phyloP scores from a whole-genome alignment of 2,888 invertebrate species.

The Leptopterna dolabrata region DNA sequence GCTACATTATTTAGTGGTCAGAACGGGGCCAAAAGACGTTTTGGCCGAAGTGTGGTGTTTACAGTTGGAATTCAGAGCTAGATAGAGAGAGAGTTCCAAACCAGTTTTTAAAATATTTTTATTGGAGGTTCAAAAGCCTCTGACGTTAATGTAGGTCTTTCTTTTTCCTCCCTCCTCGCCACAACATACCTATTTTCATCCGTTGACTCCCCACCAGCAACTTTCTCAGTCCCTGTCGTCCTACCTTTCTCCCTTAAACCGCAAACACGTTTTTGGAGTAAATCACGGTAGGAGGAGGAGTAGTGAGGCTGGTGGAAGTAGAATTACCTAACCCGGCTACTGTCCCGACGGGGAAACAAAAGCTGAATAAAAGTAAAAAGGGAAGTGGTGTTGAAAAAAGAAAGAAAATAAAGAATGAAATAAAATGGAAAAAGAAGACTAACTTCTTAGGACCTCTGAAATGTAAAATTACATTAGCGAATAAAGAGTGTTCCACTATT shows the following conservation, averaged over 20 bases:
- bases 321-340: slow-evolving; percentile 25
- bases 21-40: neutral
- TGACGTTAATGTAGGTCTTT: slow-evolving; percentile 49
- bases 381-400: neutral
- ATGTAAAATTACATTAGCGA: neutral
- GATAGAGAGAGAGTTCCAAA: slow-evolving; percentile 19
- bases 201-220: neutral
- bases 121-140: slow-evolving; percentile 27
- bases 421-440: neutral
- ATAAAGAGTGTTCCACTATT: neutral
- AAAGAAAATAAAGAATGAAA: no score
- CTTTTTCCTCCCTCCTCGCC: slow-evolving; percentile 29
- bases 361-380: neutral
- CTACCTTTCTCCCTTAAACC: slow-evolving; percentile 25
- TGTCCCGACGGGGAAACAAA: slow-evolving; percentile 27
- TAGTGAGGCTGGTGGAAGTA: slow-evolving; percentile 12
- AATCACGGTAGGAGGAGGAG: slow-evolving; percentile 34
- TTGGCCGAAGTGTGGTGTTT: neutral
- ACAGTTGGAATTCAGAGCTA: neutral
- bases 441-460: neutral
- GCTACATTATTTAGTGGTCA: neutral
- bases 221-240: slow-evolving; percentile 13
- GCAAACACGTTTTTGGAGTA: slow-evolving; percentile 53
- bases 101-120: slow-evolving; percentile 52
- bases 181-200: neutral